These are phyloP conservation scores for Phalanger gymnotis DNA, from an alignment of 2,797 vertebrate species.

Conservation along the genomic window DNA sequence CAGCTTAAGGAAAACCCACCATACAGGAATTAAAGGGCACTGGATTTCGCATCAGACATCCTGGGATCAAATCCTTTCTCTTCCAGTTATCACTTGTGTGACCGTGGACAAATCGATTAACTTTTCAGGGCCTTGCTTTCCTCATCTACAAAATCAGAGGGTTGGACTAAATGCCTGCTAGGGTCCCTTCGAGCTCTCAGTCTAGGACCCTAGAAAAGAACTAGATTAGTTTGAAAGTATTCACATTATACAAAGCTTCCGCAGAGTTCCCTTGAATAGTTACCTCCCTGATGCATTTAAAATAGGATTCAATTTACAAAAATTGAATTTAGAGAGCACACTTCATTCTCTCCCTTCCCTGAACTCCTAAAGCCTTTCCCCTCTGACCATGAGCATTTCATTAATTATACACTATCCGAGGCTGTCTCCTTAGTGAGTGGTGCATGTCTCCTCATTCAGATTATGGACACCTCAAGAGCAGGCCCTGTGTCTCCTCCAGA, in stretches of 20 bases:
- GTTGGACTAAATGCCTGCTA: not conserved
- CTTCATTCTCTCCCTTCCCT: not conserved
- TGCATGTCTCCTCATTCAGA: not conserved
- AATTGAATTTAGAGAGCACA: not conserved
- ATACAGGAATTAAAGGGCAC: not conserved
- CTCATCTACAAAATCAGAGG: not conserved
- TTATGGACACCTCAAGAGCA: not conserved
- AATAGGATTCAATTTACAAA: slow-evolving; percentile 1
- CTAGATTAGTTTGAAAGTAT: not conserved
- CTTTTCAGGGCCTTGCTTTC: not conserved
- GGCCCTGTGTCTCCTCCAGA: not conserved
- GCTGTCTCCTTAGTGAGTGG: not conserved
- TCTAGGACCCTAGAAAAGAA: not conserved
- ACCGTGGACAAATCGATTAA: not conserved
- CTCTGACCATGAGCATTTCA: not conserved
- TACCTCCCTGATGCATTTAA: not conserved
- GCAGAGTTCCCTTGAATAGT: not conserved
- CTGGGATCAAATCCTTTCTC: not conserved
- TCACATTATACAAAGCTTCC: not conserved
- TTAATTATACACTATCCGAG: not conserved
- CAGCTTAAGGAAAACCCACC: slow-evolving; percentile 30
- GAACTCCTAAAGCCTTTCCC: not conserved
- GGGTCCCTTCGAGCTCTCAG: not conserved
- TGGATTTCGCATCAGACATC: not conserved
- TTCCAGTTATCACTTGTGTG: not conserved